Base-by-base conservation (phyloP, 1,140 invertebrate genomes). In the Cyrtorhinus lividipennis region DNA sequence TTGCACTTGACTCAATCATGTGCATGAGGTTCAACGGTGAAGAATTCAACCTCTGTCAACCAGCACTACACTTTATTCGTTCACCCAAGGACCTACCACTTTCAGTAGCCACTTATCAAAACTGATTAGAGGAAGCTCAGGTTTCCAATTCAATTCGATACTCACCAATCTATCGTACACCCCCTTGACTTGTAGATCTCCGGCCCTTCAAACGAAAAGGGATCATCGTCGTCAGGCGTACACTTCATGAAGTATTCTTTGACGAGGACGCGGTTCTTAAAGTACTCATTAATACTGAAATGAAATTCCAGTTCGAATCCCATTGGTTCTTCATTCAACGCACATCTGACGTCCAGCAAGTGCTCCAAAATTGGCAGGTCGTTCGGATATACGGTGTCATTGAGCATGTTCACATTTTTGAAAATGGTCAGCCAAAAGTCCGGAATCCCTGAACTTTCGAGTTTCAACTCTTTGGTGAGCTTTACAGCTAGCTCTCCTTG, bases 401-500 rank as follows among this genome's bases (percentile, higher is more conserved):
- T 81, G 38, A 98, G 75, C 72, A 94, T 82, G 26, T 85, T 85
- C 20, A 95, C 90, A 79, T 95, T 97, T 71, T 90, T 92, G 73
- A 98, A 95, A 72, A 95, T 90, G 8, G 89, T 95, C 61, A 96
- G 77, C 95, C 96, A 99, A 77, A 99, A 99, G 61, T 92, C 87
- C 2, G 95, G 94, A 72, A 99, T 88, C 27, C 96, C 96, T 73
- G 87, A 89, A 0, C 25, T 56, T 25, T 58, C 63, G 1, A 45
- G 30, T 46, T 46, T 61, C 27, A 61, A 10, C 22, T 61, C 44
- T 24, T 23, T 61, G 18, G 44, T 23, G 10, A 61, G 44, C 15
- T 23, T 48, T 46, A 20, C 59, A 18, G 44, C 30, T n/a, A 61
- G 27, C 22, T 46, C 44, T 2, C 30, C 30, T 24, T 22, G 24